These are phyloP conservation scores for Crossocerus cetratus DNA, from an alignment of 2,888 invertebrate genomes.

Conservation along the genomic window DNA sequence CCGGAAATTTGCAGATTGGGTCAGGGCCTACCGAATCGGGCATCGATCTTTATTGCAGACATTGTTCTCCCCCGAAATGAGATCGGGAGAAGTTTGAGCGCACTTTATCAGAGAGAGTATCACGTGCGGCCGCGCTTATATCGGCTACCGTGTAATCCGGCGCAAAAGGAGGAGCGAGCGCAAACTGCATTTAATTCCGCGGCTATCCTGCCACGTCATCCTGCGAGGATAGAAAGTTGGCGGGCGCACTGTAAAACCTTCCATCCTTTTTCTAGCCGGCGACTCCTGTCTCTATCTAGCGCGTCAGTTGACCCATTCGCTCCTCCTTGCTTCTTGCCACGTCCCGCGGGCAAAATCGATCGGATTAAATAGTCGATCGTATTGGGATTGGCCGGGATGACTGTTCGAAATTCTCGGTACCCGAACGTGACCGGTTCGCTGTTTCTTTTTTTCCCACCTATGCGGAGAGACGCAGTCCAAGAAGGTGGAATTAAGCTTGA, in stretches of 20 bases:
- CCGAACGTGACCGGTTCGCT: background rate
- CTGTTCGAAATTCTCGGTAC: no score
- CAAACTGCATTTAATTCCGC: constrained; percentile 12
- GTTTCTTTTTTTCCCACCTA: background rate
- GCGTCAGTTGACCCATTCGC: background rate
- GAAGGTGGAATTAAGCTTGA: background rate
- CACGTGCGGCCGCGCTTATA: constrained; percentile 13
- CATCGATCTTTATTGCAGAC: constrained; percentile 26
- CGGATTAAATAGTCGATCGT: background rate
- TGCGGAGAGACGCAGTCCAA: background rate
- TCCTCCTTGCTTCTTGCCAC: background rate
- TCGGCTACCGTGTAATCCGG: constrained; percentile 27
- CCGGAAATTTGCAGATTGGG: constrained; percentile 23
- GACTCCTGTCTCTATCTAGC: background rate
- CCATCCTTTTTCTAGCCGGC: background rate
- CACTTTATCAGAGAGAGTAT: constrained; percentile 24
- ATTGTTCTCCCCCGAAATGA: constrained; percentile 8
- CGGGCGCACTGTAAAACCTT: background rate
- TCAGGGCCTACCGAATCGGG: constrained; percentile 6
- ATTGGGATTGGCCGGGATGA: no score
- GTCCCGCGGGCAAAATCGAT: background rate
- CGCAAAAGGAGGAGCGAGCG: constrained; percentile 9
- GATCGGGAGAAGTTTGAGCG: constrained; percentile 15
- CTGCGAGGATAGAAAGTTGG: constrained; percentile 18
- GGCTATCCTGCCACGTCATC: constrained; percentile 31